Percentiles rank a stretch among this genome's conserved stretches.
Conservation (phyloP, 1,140 invertebrate genomes). For the Diorhabda elongata region DNA sequence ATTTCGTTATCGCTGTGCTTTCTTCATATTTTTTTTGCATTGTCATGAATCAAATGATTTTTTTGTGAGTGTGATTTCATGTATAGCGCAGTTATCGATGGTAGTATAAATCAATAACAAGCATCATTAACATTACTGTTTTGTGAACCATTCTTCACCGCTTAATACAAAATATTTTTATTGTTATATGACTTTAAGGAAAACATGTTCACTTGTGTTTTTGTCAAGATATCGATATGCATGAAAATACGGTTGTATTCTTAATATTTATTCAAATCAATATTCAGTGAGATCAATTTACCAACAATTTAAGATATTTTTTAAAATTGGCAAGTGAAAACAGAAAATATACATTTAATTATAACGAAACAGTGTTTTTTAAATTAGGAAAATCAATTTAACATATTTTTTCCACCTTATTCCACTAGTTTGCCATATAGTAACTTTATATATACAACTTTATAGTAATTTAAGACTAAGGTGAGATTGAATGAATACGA, state of each 20-base stretch:
- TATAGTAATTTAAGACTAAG: conserved; percentile 20
- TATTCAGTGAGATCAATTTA: conserved; percentile 29
- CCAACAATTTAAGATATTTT: conserved; percentile 17
- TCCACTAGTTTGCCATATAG: conserved; percentile 30
- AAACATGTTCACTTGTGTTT: too few relatives aligned
- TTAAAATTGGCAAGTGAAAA: conserved; percentile 1
- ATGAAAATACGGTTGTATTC: neutral
- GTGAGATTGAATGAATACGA: conserved; percentile 20
- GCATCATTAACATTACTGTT: too few relatives aligned
- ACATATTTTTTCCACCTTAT: conserved; percentile 29
- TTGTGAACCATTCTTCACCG: too few relatives aligned
- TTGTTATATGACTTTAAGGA: too few relatives aligned
- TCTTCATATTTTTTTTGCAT: too few relatives aligned
- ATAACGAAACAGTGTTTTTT: conserved; percentile 28
- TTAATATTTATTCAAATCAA: conserved; percentile 37
- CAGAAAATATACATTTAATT: conserved; percentile 28
- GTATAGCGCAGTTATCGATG: too few relatives aligned
- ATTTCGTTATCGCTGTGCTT: too few relatives aligned
- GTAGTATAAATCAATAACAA: too few relatives aligned
- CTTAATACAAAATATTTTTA: too few relatives aligned
- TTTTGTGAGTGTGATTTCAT: too few relatives aligned
- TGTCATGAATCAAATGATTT: too few relatives aligned
- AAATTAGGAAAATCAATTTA: conserved; percentile 33
- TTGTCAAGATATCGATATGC: too few relatives aligned
- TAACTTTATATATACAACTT: conserved; percentile 35